phyloP scores from a whole-genome alignment of 2,797 vertebrate genomes.

The Antrozous pallidus region DNA sequence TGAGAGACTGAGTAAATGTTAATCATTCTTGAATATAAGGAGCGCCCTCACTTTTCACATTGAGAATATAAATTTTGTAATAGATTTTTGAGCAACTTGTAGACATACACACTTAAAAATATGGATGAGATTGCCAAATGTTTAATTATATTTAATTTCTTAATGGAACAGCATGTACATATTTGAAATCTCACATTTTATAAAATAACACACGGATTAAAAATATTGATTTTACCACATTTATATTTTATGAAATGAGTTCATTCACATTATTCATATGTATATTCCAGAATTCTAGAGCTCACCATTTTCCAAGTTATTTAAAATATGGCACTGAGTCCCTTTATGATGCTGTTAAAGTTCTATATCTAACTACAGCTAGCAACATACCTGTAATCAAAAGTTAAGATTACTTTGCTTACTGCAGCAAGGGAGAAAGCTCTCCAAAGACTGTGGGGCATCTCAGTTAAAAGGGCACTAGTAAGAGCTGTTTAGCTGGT shows the following conservation, averaged over 20 bases:
- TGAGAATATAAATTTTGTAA: background rate
- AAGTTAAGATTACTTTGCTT: background rate
- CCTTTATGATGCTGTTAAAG: background rate
- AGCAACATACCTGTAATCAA: background rate
- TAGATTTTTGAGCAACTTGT: slow-evolving; percentile 10
- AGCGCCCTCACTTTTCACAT: background rate
- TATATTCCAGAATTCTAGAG: background rate
- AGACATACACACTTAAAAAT: slow-evolving; percentile 9
- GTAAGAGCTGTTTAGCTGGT: background rate
- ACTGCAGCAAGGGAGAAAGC: background rate
- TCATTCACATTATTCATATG: background rate
- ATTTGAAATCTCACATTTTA: slow-evolving; percentile 22
- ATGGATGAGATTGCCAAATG: slow-evolving; percentile 17
- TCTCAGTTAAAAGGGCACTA: background rate
- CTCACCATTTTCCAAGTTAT: background rate
- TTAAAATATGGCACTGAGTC: background rate
- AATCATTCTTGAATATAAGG: background rate
- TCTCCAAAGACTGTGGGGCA: background rate
- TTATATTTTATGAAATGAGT: background rate
- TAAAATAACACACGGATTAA: slow-evolving; percentile 1
- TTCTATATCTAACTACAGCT: background rate
- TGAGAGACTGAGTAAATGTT: background rate
- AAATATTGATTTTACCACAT: background rate
- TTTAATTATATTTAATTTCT: slow-evolving; percentile 35
- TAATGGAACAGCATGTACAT: background rate